phyloP scores from a whole-genome alignment of 2,797 vertebrate genomes.

The Periophthalmus magnuspinnatus region DNA sequence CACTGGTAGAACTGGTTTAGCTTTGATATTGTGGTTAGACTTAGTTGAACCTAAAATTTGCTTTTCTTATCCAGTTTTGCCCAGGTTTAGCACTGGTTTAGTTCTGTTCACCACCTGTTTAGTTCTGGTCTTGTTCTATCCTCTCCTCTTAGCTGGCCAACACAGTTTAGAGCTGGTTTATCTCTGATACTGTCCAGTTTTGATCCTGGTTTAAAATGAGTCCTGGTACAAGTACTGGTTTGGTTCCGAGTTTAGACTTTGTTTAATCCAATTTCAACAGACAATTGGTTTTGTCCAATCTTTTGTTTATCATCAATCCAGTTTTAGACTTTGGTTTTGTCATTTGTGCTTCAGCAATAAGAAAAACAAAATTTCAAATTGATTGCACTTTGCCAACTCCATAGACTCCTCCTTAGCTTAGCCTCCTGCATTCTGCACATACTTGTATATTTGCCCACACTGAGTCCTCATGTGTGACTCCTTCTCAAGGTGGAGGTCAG shows the following conservation, averaged over 20 bases:
- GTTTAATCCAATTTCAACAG: neutral
- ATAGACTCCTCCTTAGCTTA: neutral
- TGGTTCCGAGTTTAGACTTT: neutral
- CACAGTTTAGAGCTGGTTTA: neutral
- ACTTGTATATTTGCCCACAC: slow-evolving; percentile 27
- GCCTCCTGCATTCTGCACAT: slow-evolving; percentile 3
- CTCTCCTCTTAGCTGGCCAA: neutral
- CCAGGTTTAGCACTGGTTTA: too few species aligned
- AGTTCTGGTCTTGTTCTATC: too few species aligned
- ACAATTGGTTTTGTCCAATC: neutral
- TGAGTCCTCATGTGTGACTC: slow-evolving; percentile 35
- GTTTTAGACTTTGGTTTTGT: neutral
- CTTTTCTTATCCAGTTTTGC: too few species aligned
- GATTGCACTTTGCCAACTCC: neutral
- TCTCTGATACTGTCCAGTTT: neutral
- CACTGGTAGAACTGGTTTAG: too few species aligned
- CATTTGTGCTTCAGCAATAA: neutral
- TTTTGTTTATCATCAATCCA: neutral
- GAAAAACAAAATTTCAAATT: neutral
- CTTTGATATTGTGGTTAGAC: neutral
- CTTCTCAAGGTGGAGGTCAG: slow-evolving; percentile 50
- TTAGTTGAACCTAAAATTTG: neutral
- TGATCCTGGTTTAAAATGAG: neutral
- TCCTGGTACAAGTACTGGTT: neutral
- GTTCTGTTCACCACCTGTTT: too few species aligned